Base-by-base conservation (phyloP, 1,140 invertebrate genomes). In the Neoseiulus cucumeris region DNA sequence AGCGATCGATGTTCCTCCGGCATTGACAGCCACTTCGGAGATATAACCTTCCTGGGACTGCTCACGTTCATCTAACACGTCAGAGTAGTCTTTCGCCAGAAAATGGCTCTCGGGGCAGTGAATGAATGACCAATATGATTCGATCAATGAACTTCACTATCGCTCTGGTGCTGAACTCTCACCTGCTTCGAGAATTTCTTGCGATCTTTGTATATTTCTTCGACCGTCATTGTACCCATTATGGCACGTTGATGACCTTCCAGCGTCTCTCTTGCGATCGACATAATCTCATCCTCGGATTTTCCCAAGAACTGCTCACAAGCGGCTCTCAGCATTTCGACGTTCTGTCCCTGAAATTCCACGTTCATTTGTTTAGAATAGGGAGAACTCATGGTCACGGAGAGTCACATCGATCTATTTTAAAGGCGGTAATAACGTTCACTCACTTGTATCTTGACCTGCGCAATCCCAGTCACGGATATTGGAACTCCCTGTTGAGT, bases 221-320 rank as follows among this genome's bases (percentile, higher is more conserved):
- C 92, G 12, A 98, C 92, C 41, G 91, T 95, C 92, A 97, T 97
- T 68, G 89, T 91, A 7, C 93, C 93, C 92, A 98, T 98, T 66
- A 97, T 97, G 67, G 92, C 92, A 70, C 93, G 79, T 78, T 98
- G 93, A 76, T 98, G 93, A 68, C 93, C 93, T 78, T 98, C 93
- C 22, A 98, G 77, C 45, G 93, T 98, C 42, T 95, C 91, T 55
- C 94, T 79, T 28, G 92, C 92, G 74, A 97, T 91, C 71, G 89
- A 84, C 71, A 87, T 87, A 68, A 97, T 93, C 75, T 95, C 89
- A 7, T 81, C 72, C 74, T 94, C 89, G 0, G 80, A 77, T 80
- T 96, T 96, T 25, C 91, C 91, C 29, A 97, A 79, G 79, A 98
- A 98, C 72, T 96, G 89, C 77, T 97, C 91, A 75, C 93, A 97